Base-by-base conservation (phyloP, 2,888 invertebrate species). In the Mythimna lalbum region DNA sequence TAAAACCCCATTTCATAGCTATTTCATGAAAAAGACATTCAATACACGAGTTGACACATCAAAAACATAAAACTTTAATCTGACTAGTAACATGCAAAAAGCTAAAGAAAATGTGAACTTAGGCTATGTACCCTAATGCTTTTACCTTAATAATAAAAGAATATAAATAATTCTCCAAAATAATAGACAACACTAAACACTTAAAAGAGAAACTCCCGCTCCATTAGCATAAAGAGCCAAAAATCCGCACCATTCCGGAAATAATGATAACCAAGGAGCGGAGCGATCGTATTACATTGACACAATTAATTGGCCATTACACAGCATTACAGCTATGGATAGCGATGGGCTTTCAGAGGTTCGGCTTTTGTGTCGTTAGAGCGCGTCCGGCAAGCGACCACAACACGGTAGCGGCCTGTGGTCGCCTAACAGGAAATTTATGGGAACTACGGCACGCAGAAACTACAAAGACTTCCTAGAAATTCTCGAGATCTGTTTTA, bases 261-360 rank as follows among this genome's bases (percentile, higher is more conserved):
- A 78, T 63, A 71, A 71, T 81, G 71, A 62, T 81, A 77, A 67
- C 61, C 66, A 67, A 78, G 73, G 80, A 78, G 80, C 63, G 67
- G 63, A 60, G 66, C 53, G 73, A 10, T 74, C 71, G 65, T 61
- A 74, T 77, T 74, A 77, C 82, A 70, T 81, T 78, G 74, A 73
- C 78, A 75, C 75, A 81, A 84, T 84, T 84, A 82, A 73, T 78
- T 75, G 69, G 62, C 73, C 72, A 83, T 81, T 84, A 78, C 68
- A 55, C n/a, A 61, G 60, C 70, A 73, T 81, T 78, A 80, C 69
- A 64, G 62, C 57, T 27, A 27, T 4, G 4, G 59, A 81, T 49
- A n/a, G 47, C 63, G 59, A 78, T 73, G 68, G 73, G 69, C 65
- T 81, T 82, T 70, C 60, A 66, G 66, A 72, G 72, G 78, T 70